Base-by-base conservation (phyloP, 2,113 vertebrate genomes). In the Anarrhichthys ocellatus region DNA sequence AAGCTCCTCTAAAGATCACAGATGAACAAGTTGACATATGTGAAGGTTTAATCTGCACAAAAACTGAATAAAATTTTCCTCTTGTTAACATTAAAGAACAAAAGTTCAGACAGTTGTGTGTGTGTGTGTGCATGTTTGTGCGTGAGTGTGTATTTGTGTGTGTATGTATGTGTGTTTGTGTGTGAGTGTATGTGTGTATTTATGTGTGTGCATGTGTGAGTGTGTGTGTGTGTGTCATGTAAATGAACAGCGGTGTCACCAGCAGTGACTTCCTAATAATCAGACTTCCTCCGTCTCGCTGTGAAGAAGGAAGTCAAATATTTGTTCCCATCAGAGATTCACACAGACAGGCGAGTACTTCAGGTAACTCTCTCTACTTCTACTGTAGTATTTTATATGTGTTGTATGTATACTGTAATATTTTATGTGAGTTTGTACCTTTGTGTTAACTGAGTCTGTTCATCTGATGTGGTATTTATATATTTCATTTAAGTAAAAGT, bases 291-390 rank as follows among this genome's bases (percentile, higher is more conserved):
- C 40, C 22, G 27, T 64, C 76, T 42, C 17, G 0, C 44, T 0
- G 20, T 4, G 11, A 10, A 77, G 44, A 11, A 81, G 82, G 80
- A 89, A 84, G 84, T 72, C 22, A 18, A 1, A 48, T 2, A 40
- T 14, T 17, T 34, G 64, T 54, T 44, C 14, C 15, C 42, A 70
- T 9, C 42, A 73, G 24, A 46, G 38, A 14, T 1, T 58, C 52
- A 29, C 22, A 17, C 69, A n/a, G 59, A 62, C 78, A 80, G 86
- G 78, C 84, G 68, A 80, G 83, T 24, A 32, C 56, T 29, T 69
- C 82, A 80, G 85, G 82, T 87, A 66, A 73, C 9, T 52, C 78
- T 2, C 20, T 63, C 0, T 24, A 32, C 40, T 58, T 46, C 18
- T 71, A 20, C 50, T 46, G 7, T 6, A 9, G 18, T 58, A 58